Percentiles rank a stretch among this genome's conserved stretches.
Conservation (phyloP, 2,113 vertebrate genomes). For the Bos taurus region ARS-UCD2.0 NC_037346.1:22965501-22966000, state of each 20-base stretch:
- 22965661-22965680: conserved; percentile 66
- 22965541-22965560: conserved; percentile 29
- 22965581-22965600: conserved; percentile 54
- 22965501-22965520: neutral
- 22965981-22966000: neutral
- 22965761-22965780: conserved; percentile 39
- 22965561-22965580: neutral
- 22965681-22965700: conserved; percentile 34
- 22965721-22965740: neutral
- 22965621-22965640: conserved; percentile 72
- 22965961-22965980: conserved; percentile 46
- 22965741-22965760: conserved; percentile 55
- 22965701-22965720: neutral
- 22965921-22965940: neutral
- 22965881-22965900: conserved; percentile 39
- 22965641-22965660: conserved; percentile 71
- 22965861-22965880: conserved; percentile 35
- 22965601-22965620: conserved; percentile 62
- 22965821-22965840: conserved; percentile 25
- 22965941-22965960: neutral
- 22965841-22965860: conserved; percentile 25
- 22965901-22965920: neutral
- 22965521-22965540: neutral
- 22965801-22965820: conserved; percentile 42
- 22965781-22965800: conserved; percentile 49